phyloP scores from a whole-genome alignment of 2,113 vertebrate species.

The Suncus etruscus region DNA sequence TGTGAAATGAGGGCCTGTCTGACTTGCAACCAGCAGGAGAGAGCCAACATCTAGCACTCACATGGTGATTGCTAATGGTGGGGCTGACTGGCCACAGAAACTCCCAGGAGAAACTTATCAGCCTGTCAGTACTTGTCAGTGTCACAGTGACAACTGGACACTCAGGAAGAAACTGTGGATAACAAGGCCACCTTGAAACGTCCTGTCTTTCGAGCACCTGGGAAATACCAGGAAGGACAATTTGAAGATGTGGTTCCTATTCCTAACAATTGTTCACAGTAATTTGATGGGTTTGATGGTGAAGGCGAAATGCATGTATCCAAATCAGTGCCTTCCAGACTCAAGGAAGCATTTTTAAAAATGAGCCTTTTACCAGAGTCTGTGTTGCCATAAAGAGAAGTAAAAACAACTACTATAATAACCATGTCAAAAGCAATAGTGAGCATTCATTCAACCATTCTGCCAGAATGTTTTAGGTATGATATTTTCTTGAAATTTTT shows the following conservation, averaged over 20 bases:
- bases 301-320: neutral
- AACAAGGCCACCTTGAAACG: constrained; percentile 64
- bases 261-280: neutral
- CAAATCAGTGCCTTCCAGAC: neutral
- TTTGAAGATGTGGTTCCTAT: neutral
- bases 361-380: neutral
- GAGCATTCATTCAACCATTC: neutral
- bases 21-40: neutral
- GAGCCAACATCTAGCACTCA: constrained; percentile 35
- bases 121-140: constrained; percentile 68
- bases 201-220: constrained; percentile 5
- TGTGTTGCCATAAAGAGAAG: neutral
- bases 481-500: neutral
- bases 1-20: constrained; percentile 38
- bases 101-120: constrained; percentile 50
- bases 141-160: constrained; percentile 66
- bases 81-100: constrained; percentile 7
- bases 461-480: neutral
- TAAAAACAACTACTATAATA: neutral
- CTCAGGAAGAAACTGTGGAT: constrained; percentile 40
- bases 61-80: neutral
- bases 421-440: neutral
- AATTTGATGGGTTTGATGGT: neutral
- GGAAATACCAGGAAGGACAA: neutral
- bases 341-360: neutral